phyloP scores from a whole-genome alignment of 2,797 vertebrate species.

The Chelmon rostratus region DNA sequence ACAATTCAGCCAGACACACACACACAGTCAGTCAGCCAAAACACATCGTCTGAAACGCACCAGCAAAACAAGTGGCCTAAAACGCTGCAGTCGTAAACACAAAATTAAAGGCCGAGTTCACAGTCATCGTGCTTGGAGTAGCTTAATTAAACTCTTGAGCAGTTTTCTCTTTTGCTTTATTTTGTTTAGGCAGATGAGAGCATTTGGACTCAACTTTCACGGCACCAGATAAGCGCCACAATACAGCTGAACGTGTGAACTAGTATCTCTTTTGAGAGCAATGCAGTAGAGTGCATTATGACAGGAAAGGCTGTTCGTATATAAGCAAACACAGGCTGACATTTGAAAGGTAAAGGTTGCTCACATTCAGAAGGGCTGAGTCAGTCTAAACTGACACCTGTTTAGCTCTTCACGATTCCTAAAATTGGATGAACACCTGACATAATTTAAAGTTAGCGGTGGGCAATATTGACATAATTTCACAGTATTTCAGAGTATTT shows the following conservation, averaged over 20 bases:
- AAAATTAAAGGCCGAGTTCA: slow-evolving; percentile 55
- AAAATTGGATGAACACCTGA: slow-evolving; percentile 43
- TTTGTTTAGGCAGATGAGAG: slow-evolving; percentile 36
- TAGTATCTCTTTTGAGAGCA: background rate
- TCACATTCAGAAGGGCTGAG: slow-evolving; percentile 11
- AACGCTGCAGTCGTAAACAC: slow-evolving; percentile 70
- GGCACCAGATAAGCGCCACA: background rate
- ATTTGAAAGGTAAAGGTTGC: slow-evolving; percentile 10
- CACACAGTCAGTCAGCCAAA: slow-evolving; percentile 65
- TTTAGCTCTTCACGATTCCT: slow-evolving; percentile 17
- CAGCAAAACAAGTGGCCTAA: slow-evolving; percentile 70
- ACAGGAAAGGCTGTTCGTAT: background rate
- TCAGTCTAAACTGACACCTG: slow-evolving; percentile 2
- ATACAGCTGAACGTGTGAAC: slow-evolving; percentile 4
- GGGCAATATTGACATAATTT: too few relatives aligned
- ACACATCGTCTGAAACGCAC: slow-evolving; percentile 69
- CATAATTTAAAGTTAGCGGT: background rate
- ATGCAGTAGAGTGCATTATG: background rate
- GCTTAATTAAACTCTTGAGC: slow-evolving; percentile 49
- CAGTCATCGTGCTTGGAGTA: slow-evolving; percentile 23
- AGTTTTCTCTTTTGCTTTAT: slow-evolving; percentile 35
- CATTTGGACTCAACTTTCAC: slow-evolving; percentile 4
- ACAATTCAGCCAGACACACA: slow-evolving; percentile 70
- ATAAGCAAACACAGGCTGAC: slow-evolving; percentile 10
- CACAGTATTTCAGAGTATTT: too few relatives aligned